Evolutionary conservation across 2,888 invertebrate genomes (phyloP).

Genomic region (Lapara coniferarum): DNA sequence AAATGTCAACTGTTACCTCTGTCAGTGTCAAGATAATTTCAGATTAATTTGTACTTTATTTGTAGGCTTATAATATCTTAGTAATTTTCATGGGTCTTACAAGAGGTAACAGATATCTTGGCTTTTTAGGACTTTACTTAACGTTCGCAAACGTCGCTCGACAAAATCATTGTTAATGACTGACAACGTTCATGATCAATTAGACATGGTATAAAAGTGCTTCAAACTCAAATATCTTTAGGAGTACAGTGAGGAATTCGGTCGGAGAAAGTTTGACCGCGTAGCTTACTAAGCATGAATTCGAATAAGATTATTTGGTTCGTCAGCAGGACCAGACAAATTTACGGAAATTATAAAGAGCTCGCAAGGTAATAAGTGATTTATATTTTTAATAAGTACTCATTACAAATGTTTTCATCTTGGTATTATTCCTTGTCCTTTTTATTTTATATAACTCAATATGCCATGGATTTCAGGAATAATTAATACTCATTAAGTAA

Average conservation of each 20-base stretch:
- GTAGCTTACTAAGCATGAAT: conserved; percentile 51
- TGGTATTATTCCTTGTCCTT: too few relatives aligned
- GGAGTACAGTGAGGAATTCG: conserved; percentile 41
- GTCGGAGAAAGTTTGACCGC: conserved; percentile 56
- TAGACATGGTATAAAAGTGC: conserved; percentile 4
- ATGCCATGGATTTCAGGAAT: too few relatives aligned
- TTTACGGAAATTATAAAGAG: conserved; percentile 38
- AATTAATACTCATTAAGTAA: too few relatives aligned
- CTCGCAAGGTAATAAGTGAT: conserved; percentile 45
- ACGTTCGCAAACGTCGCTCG: too few relatives aligned
- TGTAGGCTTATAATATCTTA: too few relatives aligned
- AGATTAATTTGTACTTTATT: too few relatives aligned
- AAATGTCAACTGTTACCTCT: too few relatives aligned
- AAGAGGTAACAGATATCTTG: neutral
- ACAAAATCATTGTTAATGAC: neutral
- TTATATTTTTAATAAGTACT: neutral
- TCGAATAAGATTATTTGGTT: conserved; percentile 47
- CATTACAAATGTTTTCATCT: neutral
- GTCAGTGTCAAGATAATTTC: too few relatives aligned
- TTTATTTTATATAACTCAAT: too few relatives aligned
- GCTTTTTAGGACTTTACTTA: too few relatives aligned
- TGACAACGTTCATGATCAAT: neutral
- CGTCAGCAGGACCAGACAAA: conserved; percentile 44
- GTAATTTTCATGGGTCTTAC: neutral
- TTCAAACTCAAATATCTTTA: neutral